Evolutionary conservation across 1,140 invertebrate species (phyloP).

Genomic region (Drosophila ironensis): DNA sequence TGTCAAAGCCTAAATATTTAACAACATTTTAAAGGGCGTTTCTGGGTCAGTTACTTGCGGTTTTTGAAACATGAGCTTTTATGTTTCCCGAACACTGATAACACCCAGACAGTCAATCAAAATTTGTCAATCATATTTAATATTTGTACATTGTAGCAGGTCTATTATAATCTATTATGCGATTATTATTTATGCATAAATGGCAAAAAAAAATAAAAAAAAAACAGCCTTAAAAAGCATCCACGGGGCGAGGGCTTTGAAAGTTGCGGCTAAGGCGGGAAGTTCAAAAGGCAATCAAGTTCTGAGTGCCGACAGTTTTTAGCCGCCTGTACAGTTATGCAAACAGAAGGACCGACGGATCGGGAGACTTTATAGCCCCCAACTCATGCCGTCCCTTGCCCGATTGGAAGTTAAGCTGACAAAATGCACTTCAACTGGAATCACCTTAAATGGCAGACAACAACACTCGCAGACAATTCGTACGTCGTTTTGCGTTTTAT

Average conservation of each 20-base stretch:
- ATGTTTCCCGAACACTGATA: too few relatives aligned
- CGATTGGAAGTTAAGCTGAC: slow-evolving; percentile 51
- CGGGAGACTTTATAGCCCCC: slow-evolving; percentile 29
- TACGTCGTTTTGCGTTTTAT: slow-evolving; percentile 34
- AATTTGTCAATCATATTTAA: too few relatives aligned
- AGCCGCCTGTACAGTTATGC: slow-evolving; percentile 58
- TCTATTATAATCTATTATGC: too few relatives aligned
- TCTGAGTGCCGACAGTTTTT: slow-evolving; percentile 57
- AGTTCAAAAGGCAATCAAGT: slow-evolving; percentile 71
- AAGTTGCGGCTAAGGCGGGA: slow-evolving; percentile 22
- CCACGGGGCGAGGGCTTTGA: slow-evolving; percentile 1
- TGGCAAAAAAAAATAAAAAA: too few relatives aligned
- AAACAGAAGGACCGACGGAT: slow-evolving; percentile 20
- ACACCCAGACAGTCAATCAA: too few relatives aligned
- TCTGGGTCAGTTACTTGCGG: too few relatives aligned
- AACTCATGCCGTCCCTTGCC: too few relatives aligned
- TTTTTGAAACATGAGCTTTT: too few relatives aligned
- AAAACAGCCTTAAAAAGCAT: too few relatives aligned
- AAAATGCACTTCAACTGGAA: slow-evolving; percentile 60
- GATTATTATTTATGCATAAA: slow-evolving; percentile 80
- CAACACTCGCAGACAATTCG: slow-evolving; percentile 25
- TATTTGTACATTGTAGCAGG: too few relatives aligned
- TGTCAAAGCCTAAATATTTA: too few relatives aligned
- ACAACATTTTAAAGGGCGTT: too few relatives aligned
- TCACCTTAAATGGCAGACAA: slow-evolving; percentile 63